Percentiles rank a stretch among this genome's conserved stretches.
phyloP scores from a whole-genome alignment of 2,888 invertebrate species.

The Anaspis maculata region DNA sequence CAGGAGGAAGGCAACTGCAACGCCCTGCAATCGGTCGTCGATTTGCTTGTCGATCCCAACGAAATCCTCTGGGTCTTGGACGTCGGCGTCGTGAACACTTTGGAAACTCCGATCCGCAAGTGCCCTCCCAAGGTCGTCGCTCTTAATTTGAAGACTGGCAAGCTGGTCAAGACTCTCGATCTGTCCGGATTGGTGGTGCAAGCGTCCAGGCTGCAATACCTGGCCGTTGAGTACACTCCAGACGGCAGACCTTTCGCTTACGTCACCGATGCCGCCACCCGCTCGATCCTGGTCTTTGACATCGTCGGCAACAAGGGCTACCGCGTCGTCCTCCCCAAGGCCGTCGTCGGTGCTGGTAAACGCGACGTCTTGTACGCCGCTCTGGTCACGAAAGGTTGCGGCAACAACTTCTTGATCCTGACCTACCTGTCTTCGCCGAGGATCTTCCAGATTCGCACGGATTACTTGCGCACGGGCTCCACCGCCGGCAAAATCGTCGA shows the following conservation, averaged over 20 bases:
- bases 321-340: slow-evolving; percentile 54
- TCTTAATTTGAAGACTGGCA: slow-evolving; percentile 36
- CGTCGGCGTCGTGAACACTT: slow-evolving; percentile 59
- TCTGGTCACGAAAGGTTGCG: slow-evolving; percentile 50
- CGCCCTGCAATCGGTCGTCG: slow-evolving; percentile 62
- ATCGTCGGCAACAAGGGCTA: slow-evolving; percentile 53
- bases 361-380: slow-evolving; percentile 60
- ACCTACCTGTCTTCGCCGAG: slow-evolving; percentile 56
- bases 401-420: slow-evolving; percentile 52
- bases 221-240: slow-evolving; percentile 57
- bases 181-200: slow-evolving; percentile 50
- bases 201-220: slow-evolving; percentile 58
- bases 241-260: slow-evolving; percentile 56
- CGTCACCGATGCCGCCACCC: slow-evolving; percentile 60
- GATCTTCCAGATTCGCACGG: slow-evolving; percentile 56
- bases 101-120: slow-evolving; percentile 54
- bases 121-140: slow-evolving; percentile 58
- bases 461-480: slow-evolving; percentile 51
- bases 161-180: slow-evolving; percentile 54
- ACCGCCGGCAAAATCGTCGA: slow-evolving; percentile 46
- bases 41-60: slow-evolving; percentile 52
- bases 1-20: slow-evolving; percentile 58
- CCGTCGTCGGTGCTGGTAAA: slow-evolving; percentile 45
- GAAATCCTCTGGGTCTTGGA: slow-evolving; percentile 67
- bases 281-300: slow-evolving; percentile 61